These are phyloP conservation scores for Eubasilissa regina DNA, from an alignment of 1,140 invertebrate genomes.

Conservation along the genomic window DNA sequence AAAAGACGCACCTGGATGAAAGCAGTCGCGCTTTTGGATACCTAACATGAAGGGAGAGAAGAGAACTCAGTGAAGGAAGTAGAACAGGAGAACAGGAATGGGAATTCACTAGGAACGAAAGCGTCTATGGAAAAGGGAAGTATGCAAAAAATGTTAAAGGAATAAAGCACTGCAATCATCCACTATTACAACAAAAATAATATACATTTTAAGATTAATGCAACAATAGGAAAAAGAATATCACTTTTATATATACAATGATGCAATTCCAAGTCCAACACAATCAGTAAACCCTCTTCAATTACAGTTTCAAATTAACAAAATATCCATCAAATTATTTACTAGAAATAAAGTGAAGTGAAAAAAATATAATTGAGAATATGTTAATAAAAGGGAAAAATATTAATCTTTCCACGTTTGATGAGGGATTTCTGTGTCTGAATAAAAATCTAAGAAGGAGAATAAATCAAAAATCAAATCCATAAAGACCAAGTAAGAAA, in stretches of 20 bases:
- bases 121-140: conserved; percentile 54
- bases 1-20: conserved; percentile 88
- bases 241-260: background rate
- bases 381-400: too few species aligned
- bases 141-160: conserved; percentile 34
- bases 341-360: too few species aligned
- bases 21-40: conserved; percentile 85
- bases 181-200: conserved; percentile 43
- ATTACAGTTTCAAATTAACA: too few species aligned
- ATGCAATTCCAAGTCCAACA: background rate
- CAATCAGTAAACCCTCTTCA: too few species aligned
- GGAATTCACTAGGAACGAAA: conserved; percentile 34
- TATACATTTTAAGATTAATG: background rate
- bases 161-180: conserved; percentile 56
- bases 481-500: too few species aligned
- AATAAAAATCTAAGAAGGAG: too few species aligned
- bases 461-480: too few species aligned
- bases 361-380: too few species aligned
- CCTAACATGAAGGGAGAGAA: conserved; percentile 68
- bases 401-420: too few species aligned
- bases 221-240: conserved; percentile 6
- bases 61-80: conserved; percentile 60
- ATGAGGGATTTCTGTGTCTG: too few species aligned
- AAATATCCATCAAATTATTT: too few species aligned
- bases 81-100: conserved; percentile 30